Evolutionary conservation across 2,888 invertebrate genomes (phyloP).

Genomic region (Cheilosia variabilis): DNA sequence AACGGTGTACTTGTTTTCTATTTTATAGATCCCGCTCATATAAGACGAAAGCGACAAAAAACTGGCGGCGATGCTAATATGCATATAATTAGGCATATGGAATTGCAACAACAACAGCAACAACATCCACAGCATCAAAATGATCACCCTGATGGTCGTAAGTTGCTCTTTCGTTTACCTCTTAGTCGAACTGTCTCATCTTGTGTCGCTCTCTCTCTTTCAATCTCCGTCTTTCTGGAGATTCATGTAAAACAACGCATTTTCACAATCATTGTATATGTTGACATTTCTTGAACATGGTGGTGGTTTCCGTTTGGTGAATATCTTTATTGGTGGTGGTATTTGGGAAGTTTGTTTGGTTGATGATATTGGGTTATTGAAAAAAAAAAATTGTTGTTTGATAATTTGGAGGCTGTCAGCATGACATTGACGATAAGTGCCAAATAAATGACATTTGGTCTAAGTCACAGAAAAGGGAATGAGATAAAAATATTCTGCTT

Average conservation of each 20-base stretch:
- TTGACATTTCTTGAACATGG: conserved; percentile 32
- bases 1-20: conserved; percentile 54
- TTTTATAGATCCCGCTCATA: conserved; percentile 86
- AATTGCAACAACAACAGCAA: conserved; percentile 79
- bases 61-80: conserved; percentile 82
- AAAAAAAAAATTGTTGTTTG: too few species aligned
- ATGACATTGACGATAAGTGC: too few species aligned
- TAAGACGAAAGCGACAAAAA: conserved; percentile 84
- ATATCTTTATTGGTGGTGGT: conserved; percentile 29
- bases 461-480: too few species aligned
- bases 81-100: conserved; percentile 82
- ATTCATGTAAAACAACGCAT: conserved; percentile 18
- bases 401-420: too few species aligned
- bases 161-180: conserved; percentile 77
- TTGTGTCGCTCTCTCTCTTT: background rate
- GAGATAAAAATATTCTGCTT: too few species aligned
- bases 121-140: conserved; percentile 78
- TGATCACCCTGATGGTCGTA: conserved; percentile 82
- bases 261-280: conserved; percentile 37
- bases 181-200: conserved; percentile 29
- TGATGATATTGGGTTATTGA: too few species aligned
- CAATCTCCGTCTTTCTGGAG: background rate
- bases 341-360: too few species aligned
- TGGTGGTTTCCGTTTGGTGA: conserved; percentile 10
- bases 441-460: too few species aligned